A percentile compares a stretch with the other conserved stretches of the same genome.
phyloP scores from a whole-genome alignment of 2,888 invertebrate species.

The Spatulosminthurus flaviceps region DNA sequence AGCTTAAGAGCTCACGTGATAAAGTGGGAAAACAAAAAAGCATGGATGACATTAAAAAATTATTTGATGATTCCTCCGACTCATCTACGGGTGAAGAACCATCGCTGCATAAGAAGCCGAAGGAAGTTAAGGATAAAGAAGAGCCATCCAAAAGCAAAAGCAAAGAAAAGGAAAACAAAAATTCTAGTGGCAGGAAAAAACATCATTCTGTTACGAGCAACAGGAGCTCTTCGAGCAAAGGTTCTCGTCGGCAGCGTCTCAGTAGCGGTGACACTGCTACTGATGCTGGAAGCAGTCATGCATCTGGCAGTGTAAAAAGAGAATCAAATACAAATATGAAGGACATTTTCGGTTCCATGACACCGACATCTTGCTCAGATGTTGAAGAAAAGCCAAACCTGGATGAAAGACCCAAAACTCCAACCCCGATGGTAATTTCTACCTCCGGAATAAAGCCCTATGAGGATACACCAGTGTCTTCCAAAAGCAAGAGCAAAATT shows the following conservation, averaged over 20 bases:
- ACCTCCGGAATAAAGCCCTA: conserved; percentile 13
- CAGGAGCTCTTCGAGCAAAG: conserved; percentile 49
- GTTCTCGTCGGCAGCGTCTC: conserved; percentile 51
- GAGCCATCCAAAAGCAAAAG: conserved; percentile 16
- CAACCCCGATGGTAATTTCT: conserved; percentile 49
- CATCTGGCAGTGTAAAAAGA: conserved; percentile 48
- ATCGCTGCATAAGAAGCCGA: conserved; percentile 6
- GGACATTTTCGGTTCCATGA: conserved; percentile 61
- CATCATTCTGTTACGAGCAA: conserved; percentile 33
- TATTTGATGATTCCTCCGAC: conserved; percentile 61
- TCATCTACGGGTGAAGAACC: conserved; percentile 49
- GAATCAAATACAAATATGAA: conserved; percentile 59
- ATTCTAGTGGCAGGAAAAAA: conserved; percentile 38
- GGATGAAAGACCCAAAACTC: conserved; percentile 58
- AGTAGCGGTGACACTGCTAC: conserved; percentile 52
- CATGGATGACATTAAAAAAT: conserved; percentile 53
- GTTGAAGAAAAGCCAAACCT: conserved; percentile 46
- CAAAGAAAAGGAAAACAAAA: conserved; percentile 38
- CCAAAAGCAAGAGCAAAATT: conserved; percentile 38
- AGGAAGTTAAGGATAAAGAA: conserved; percentile 26
- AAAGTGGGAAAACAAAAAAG: conserved; percentile 55
- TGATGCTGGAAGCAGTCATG: conserved; percentile 46
- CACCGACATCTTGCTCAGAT: conserved; percentile 58
- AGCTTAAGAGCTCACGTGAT: conserved; percentile 51
- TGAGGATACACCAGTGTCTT: conserved; percentile 51